Percentiles rank a stretch among this genome's conserved stretches.
Conservation (phyloP, 2,113 vertebrate species). For the Laticauda colubrina region DNA sequence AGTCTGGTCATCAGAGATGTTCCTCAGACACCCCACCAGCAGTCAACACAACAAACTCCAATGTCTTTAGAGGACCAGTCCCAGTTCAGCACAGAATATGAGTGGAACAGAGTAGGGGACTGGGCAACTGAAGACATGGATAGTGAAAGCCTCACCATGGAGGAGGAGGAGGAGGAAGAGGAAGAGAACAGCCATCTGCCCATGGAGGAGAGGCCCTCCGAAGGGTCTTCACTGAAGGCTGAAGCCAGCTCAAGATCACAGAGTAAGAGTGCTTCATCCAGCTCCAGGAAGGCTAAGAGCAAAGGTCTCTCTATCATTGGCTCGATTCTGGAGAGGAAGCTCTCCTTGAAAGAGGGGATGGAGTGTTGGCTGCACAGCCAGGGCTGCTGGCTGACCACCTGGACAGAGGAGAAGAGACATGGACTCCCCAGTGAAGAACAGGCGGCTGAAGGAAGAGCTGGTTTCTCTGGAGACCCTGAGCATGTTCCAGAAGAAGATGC, state of each 20-base stretch:
- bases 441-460: background rate
- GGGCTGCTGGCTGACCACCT: background rate
- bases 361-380: background rate
- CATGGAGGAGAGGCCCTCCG: background rate
- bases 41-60: background rate
- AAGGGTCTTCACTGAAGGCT: background rate
- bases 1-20: background rate
- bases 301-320: background rate
- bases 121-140: background rate
- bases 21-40: background rate
- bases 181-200: background rate
- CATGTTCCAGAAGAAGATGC: background rate
- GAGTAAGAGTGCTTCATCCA: background rate
- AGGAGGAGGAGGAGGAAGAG: no score
- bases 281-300: accelerated
- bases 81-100: background rate
- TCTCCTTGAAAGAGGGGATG: background rate
- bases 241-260: background rate
- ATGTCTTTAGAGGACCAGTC: background rate
- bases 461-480: background rate
- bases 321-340: constrained; percentile 1
- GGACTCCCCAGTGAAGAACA: background rate
- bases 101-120: background rate
- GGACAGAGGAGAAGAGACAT: background rate
- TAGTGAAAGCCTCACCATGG: background rate